phyloP scores from a whole-genome alignment of 2,888 invertebrate genomes.

The Lepetodrilus schrolli region DNA sequence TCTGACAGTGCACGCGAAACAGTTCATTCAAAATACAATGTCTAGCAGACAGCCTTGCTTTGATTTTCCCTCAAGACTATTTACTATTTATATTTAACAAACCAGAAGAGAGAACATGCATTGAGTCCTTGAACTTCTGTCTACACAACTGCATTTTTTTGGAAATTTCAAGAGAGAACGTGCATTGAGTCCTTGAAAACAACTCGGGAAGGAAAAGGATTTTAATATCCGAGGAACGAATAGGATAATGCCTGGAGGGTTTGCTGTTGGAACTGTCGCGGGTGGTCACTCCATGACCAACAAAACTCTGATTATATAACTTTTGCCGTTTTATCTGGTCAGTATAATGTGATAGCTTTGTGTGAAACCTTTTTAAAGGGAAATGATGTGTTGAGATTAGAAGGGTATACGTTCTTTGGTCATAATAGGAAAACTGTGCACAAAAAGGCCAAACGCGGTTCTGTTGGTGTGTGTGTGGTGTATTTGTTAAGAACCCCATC shows the following conservation, averaged over 20 bases:
- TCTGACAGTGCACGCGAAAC: no score
- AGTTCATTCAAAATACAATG: no score
- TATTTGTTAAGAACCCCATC: neutral
- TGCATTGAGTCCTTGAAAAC: no score
- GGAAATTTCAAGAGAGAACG: no score
- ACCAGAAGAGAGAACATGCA: no score
- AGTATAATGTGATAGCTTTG: neutral
- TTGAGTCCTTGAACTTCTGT: no score
- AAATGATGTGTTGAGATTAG: neutral
- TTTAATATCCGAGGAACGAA: neutral
- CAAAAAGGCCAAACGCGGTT: neutral
- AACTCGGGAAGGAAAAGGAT: neutral
- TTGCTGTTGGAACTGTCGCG: slow-evolving; percentile 7
- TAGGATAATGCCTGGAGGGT: neutral
- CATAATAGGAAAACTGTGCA: neutral
- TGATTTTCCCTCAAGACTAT: no score
- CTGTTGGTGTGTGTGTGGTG: neutral
- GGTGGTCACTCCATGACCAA: neutral
- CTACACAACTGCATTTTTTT: no score
- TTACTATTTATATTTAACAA: no score
- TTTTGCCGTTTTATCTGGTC: neutral
- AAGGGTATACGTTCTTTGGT: neutral
- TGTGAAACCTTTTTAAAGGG: neutral
- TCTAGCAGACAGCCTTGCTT: no score
- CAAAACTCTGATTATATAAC: neutral